These are phyloP conservation scores for Amphiura filiformis DNA, from an alignment of 35 echinoderm and acorn worm species.

Conservation along the genomic window DNA sequence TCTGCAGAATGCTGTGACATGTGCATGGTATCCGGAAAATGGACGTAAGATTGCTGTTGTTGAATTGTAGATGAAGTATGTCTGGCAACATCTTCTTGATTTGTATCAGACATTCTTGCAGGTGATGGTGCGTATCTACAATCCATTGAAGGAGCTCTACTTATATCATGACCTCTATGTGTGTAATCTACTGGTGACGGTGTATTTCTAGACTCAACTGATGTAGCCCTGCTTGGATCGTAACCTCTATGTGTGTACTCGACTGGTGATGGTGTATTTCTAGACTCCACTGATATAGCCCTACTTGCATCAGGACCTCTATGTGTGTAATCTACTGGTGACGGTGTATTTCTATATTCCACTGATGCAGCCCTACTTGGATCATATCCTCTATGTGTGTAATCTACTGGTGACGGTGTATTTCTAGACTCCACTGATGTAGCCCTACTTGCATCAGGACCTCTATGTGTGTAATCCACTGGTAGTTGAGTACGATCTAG, in stretches of 20 bases:
- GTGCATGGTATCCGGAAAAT: background rate
- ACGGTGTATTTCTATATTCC: too few species aligned
- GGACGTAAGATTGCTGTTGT: background rate
- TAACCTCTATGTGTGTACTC: too few species aligned
- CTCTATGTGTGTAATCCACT: background rate
- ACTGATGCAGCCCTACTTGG: too few species aligned
- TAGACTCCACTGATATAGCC: too few species aligned
- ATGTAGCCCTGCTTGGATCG: too few species aligned
- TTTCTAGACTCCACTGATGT: background rate
- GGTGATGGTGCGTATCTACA: background rate
- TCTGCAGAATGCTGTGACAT: background rate
- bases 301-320: too few species aligned
- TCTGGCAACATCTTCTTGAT: background rate
- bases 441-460: background rate
- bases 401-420: background rate
- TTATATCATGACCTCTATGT: too few species aligned
- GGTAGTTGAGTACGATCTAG: background rate
- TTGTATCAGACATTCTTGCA: background rate
- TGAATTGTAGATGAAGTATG: background rate
- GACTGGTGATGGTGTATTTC: too few species aligned
- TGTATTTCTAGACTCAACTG: background rate
- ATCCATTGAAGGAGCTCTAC: too few species aligned
- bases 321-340: too few species aligned
- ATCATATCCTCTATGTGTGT: too few species aligned
- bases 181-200: too few species aligned